These are phyloP conservation scores for Calliphora vicina DNA, from an alignment of 1,140 invertebrate genomes.

Conservation along the genomic window DNA sequence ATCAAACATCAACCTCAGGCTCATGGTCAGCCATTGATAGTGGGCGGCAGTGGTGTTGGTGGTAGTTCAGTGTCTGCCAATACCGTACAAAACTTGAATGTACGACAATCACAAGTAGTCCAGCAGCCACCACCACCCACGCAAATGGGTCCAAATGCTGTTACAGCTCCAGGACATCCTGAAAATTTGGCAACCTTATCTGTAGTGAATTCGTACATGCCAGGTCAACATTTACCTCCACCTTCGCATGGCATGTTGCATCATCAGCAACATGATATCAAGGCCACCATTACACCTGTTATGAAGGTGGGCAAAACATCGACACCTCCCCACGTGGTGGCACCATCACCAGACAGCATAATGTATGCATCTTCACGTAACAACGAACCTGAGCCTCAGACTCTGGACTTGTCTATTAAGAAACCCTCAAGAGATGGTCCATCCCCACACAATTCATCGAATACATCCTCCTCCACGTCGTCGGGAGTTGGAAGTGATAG, in stretches of 20 bases:
- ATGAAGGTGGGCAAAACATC: conserved; percentile 43
- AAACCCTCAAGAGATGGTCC: conserved; percentile 71
- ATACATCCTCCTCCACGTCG: conserved; percentile 45
- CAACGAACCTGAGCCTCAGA: conserved; percentile 69
- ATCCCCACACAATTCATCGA: conserved; percentile 64
- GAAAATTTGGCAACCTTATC: conserved; percentile 73
- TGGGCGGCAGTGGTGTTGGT: conserved; percentile 2
- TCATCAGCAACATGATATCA: conserved; percentile 61
- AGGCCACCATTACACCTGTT: conserved; percentile 74
- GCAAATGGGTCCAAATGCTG: not conserved
- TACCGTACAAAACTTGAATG: conserved; percentile 49
- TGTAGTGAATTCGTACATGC: conserved; percentile 68
- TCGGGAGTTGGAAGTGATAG: conserved; percentile 45
- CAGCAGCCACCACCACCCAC: not conserved
- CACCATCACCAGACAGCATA: conserved; percentile 67
- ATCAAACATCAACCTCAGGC: conserved; percentile 45
- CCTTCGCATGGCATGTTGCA: conserved; percentile 57
- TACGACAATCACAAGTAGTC: conserved; percentile 38
- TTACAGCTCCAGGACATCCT: conserved; percentile 50
- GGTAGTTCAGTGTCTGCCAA: conserved; percentile 25
- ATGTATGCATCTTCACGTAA: conserved; percentile 64
- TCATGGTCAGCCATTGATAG: conserved; percentile 48
- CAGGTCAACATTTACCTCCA: conserved; percentile 45
- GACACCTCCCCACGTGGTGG: conserved; percentile 51
- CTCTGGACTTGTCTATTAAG: conserved; percentile 83